Evolutionary conservation across 1,140 invertebrate species (phyloP), one percentile per base, ranked within the genome.

Genomic region (Drosophila nikananu): DNA sequence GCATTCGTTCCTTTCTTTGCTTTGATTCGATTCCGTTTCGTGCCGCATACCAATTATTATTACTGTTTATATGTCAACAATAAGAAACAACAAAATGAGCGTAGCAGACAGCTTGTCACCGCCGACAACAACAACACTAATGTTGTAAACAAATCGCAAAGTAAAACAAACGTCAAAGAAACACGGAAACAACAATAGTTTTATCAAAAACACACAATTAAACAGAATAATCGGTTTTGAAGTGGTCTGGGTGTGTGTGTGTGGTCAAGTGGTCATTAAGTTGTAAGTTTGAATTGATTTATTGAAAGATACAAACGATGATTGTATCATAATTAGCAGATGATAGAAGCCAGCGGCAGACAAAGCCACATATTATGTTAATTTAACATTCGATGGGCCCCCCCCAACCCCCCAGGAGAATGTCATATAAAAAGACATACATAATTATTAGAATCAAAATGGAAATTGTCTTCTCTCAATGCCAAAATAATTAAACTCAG

Each of bases 21-120:
- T 52, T 64, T 51, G 30, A 32, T 30, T 30, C 19, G 21, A 39
- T 64, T 65, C 48, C 30, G 13, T 58, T 74, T 57, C 77, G 62
- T 82, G 80, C 54, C 74, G 42, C 39, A 52, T 23, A 64, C 60
- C 63, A 64, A 78, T 82, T 83, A 60, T 44, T 80, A 62, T 51
- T 51, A 51, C 48, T 61, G 74, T 82, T 82, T 82, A 58, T 83
- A 73, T 55, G 52, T 55, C 80, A 39, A 52, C 65, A 46, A 77
- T 44, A 61, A 48, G 30, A 65, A 62, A 63, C 37, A 61, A 54
- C 58, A 81, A 65, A 48, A 67, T 77, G 54, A 65, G 51, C 64
- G 21, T 59, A 61, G 52, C 76, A 83, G 81, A 83, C 81, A 71
- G 80, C 81, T 37, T 83, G 81, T 83, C 81, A 71, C 81, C 25